These are phyloP conservation scores for Theretra japonica DNA, from an alignment of 2,888 invertebrate species.

Conservation along the genomic window DNA sequence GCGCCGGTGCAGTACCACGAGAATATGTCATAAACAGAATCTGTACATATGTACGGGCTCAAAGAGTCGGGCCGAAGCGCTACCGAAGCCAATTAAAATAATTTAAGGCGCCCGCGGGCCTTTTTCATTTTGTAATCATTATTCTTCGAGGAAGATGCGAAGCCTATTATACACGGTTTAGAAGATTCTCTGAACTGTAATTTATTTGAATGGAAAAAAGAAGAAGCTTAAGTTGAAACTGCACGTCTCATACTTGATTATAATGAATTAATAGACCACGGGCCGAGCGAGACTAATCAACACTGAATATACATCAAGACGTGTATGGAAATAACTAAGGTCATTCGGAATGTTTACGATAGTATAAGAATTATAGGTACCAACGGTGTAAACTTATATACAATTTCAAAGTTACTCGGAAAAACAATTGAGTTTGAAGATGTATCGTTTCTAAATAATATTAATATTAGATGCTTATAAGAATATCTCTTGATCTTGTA, in stretches of 20 bases:
- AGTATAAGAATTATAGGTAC: neutral
- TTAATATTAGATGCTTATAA: neutral
- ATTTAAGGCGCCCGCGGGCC: constrained; percentile 79
- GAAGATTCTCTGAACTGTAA: constrained; percentile 73
- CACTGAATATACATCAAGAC: neutral
- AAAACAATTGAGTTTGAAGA: too few relatives aligned
- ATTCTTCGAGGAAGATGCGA: constrained; percentile 78
- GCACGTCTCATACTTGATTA: constrained; percentile 40
- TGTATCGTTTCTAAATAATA: neutral
- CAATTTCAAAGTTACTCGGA: too few relatives aligned
- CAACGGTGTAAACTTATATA: too few relatives aligned
- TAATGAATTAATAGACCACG: constrained; percentile 23
- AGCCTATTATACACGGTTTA: constrained; percentile 81
- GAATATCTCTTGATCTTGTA: constrained; percentile 25
- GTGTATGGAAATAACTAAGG: neutral
- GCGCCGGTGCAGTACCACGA: constrained; percentile 48
- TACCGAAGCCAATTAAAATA: constrained; percentile 86
- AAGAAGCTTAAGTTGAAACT: constrained; percentile 38
- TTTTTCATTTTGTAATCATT: constrained; percentile 83
- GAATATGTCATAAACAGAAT: constrained; percentile 46
- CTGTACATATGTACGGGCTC: constrained; percentile 56
- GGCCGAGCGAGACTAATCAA: constrained; percentile 14
- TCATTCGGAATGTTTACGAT: neutral
- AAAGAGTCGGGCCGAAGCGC: constrained; percentile 68
- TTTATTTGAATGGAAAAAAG: constrained; percentile 69